These are phyloP conservation scores for Elanus axillaris DNA, from an alignment of 2,113 vertebrate genomes.

Conservation along the genomic window DNA sequence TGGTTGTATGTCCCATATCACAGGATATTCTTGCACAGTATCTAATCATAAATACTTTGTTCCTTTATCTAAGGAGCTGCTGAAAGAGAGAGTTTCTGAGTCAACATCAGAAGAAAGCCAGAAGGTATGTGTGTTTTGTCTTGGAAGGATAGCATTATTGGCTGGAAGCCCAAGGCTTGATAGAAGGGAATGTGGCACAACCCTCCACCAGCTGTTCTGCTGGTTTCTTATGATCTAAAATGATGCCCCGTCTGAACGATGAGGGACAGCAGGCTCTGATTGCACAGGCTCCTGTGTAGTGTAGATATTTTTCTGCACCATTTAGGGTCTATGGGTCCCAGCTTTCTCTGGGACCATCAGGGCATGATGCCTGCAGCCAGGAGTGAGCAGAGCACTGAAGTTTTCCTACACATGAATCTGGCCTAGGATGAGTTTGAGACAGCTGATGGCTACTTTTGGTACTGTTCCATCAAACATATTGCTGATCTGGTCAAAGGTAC, in stretches of 20 bases:
- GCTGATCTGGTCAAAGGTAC: not conserved
- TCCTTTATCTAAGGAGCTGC: not conserved
- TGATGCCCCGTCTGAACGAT: not conserved
- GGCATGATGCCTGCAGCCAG: not conserved
- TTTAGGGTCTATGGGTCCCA: not conserved
- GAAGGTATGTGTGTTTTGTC: slow-evolving; percentile 1
- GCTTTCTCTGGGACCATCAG: not conserved
- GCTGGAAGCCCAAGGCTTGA: slow-evolving; percentile 1
- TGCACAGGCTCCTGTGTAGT: not conserved
- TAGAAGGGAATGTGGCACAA: not conserved
- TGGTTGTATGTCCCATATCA: not conserved
- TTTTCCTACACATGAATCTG: not conserved
- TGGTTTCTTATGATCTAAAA: not conserved
- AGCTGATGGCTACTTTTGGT: not conserved
- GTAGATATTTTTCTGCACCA: not conserved
- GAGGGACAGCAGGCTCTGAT: not conserved
- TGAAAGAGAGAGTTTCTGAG: not conserved
- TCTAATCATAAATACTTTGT: not conserved
- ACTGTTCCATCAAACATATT: not conserved
- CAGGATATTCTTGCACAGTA: not conserved
- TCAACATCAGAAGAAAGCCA: not conserved
- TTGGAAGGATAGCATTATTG: not conserved
- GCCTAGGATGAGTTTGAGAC: not conserved
- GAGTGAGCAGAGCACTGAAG: not conserved
- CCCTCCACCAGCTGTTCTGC: not conserved